Evolutionary conservation across 2,797 vertebrate genomes (phyloP).

Genomic region (Syngnathus rostellatus): DNA sequence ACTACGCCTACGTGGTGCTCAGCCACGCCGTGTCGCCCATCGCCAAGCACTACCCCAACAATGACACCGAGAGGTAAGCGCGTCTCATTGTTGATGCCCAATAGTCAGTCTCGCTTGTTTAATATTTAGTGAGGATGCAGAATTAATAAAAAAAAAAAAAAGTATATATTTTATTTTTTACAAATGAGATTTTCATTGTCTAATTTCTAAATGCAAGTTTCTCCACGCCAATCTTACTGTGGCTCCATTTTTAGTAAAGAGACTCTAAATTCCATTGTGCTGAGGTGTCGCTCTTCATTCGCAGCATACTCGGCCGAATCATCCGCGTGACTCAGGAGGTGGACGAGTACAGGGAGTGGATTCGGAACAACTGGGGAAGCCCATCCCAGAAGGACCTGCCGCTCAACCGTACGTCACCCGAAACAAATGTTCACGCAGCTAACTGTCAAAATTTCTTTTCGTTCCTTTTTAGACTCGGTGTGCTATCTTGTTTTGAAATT

Average conservation of each 20-base stretch:
- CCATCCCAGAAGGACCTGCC: conserved; percentile 75
- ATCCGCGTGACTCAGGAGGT: conserved; percentile 95
- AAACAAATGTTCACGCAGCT: not conserved
- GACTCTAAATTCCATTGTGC: not conserved
- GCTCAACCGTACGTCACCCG: conserved; percentile 74
- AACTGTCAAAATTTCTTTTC: not conserved
- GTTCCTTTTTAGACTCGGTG: no score
- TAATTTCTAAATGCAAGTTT: no score
- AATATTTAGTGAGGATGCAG: not conserved
- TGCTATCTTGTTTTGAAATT: no score
- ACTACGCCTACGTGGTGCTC: conserved; percentile 92
- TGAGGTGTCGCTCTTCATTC: not conserved
- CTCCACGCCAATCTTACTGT: not conserved
- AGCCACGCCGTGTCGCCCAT: conserved; percentile 91
- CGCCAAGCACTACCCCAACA: conserved; percentile 93
- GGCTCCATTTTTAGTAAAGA: not conserved
- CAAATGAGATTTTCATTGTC: no score
- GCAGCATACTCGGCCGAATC: conserved; percentile 92
- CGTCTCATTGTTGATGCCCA: not conserved
- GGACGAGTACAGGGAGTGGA: conserved; percentile 92
- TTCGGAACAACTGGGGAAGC: conserved; percentile 84
- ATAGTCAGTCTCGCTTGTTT: not conserved
- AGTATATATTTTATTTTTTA: no score
- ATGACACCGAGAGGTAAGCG: conserved; percentile 82
- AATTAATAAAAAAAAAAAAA: no score